Evolutionary conservation across 1,140 invertebrate genomes (phyloP).

Genomic region (Tribolium castaneum): DNA sequence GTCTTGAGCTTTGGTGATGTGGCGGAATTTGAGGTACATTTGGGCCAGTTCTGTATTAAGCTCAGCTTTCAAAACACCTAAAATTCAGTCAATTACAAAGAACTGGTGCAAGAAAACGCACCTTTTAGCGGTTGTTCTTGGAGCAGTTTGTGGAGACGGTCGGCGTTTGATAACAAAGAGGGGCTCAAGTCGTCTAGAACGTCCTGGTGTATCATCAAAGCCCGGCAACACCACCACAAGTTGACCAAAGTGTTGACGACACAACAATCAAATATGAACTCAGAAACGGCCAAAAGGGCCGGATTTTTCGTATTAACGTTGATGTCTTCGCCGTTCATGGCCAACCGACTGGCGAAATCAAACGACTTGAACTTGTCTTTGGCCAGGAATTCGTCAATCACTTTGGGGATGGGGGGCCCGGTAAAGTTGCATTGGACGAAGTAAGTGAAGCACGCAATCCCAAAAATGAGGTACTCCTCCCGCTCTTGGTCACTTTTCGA

Average conservation of each 20-base stretch:
- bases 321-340: slow-evolving; percentile 72
- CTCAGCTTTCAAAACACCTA: slow-evolving; percentile 69
- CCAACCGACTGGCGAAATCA: slow-evolving; percentile 65
- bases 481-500: slow-evolving; percentile 39
- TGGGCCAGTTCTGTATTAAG: slow-evolving; percentile 81
- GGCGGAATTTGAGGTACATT: slow-evolving; percentile 79
- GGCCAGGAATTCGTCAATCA: slow-evolving; percentile 65
- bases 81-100: slow-evolving; percentile 28
- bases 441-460: slow-evolving; percentile 72
- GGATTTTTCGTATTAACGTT: slow-evolving; percentile 73
- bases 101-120: slow-evolving; percentile 22
- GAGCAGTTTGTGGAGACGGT: slow-evolving; percentile 67
- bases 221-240: slow-evolving; percentile 81
- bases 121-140: slow-evolving; percentile 56
- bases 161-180: slow-evolving; percentile 72
- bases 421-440: slow-evolving; percentile 88
- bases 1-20: slow-evolving; percentile 75
- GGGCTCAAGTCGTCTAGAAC: slow-evolving; percentile 79
- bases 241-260: slow-evolving; percentile 54
- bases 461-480: slow-evolving; percentile 61
- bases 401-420: slow-evolving; percentile 70
- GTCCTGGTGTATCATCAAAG: slow-evolving; percentile 78
- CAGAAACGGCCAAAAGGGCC: slow-evolving; percentile 75
- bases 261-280: slow-evolving; percentile 71
- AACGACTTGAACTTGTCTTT: slow-evolving; percentile 62